A percentile compares a stretch with the other conserved stretches of the same genome.
Evolutionary conservation across 2,113 vertebrate species (phyloP).

Genomic region (Podiceps cristatus): DNA sequence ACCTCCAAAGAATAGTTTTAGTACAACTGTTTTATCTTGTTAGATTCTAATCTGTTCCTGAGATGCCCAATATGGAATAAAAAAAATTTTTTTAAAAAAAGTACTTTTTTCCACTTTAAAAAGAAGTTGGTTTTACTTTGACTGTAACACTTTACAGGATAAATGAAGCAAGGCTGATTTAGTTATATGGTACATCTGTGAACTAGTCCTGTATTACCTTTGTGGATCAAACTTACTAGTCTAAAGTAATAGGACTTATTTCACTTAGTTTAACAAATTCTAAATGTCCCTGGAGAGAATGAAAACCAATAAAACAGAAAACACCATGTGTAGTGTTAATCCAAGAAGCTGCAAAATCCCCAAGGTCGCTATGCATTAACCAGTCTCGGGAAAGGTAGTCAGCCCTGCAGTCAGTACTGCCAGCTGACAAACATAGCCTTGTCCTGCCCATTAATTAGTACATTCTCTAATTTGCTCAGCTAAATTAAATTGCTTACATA

Average conservation of each 20-base stretch:
- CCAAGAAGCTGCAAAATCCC: constrained; percentile 11
- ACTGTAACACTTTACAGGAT: constrained; percentile 47
- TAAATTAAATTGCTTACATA: neutral
- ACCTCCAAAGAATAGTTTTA: constrained; percentile 31
- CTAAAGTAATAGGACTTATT: neutral
- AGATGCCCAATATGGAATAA: neutral
- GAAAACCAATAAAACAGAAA: neutral
- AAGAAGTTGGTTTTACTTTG: neutral
- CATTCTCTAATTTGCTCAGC: neutral
- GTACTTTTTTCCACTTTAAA: constrained; percentile 4
- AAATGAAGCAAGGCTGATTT: constrained; percentile 63
- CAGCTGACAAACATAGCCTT: neutral
- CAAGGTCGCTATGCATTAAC: neutral
- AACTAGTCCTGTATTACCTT: neutral
- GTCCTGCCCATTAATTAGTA: neutral
- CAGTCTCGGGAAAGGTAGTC: neutral
- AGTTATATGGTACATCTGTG: neutral
- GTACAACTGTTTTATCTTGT: neutral
- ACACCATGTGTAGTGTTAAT: neutral
- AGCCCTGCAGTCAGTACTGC: neutral
- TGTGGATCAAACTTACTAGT: neutral
- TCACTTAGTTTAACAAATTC: constrained; percentile 9
- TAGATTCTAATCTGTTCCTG: constrained; percentile 1
- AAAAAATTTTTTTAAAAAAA: neutral
- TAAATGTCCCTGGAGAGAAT: neutral